A percentile compares a stretch with the other conserved stretches of the same genome.
phyloP scores from a whole-genome alignment of 1,140 invertebrate species.

The Tenebrio molitor region DNA sequence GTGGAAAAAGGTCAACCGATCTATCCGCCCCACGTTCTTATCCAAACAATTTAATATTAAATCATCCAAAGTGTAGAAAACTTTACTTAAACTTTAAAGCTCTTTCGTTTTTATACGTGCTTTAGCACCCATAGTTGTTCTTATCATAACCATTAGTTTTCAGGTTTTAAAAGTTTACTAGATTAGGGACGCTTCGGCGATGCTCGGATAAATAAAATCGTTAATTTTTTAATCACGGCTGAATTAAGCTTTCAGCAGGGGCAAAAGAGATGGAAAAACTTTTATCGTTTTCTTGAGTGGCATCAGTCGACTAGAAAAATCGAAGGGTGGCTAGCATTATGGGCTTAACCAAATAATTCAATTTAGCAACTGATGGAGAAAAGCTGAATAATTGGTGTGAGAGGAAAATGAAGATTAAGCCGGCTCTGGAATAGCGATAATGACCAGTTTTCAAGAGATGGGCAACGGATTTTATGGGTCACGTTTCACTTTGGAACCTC shows the following conservation, averaged over 20 bases:
- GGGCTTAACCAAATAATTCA: constrained; percentile 39
- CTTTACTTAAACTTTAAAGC: not conserved
- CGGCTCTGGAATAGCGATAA: constrained; percentile 14
- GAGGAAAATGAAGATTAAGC: constrained; percentile 39
- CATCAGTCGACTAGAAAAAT: constrained; percentile 36
- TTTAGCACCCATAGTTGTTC: not conserved
- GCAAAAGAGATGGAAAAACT: not conserved
- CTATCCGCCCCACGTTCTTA: not conserved
- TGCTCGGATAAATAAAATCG: constrained; percentile 19
- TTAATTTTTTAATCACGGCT: constrained; percentile 28
- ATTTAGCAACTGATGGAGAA: constrained; percentile 30
- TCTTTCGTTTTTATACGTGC: not conserved
- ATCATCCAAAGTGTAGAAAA: not conserved
- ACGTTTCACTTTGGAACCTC: constrained; percentile 18
- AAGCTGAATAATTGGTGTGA: constrained; percentile 37
- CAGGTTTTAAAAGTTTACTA: not conserved
- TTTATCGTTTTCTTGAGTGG: constrained; percentile 4
- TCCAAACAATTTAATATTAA: not conserved
- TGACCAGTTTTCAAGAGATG: constrained; percentile 35
- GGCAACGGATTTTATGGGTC: constrained; percentile 25
- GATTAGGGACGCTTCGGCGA: not conserved
- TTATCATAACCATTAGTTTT: constrained; percentile 34
- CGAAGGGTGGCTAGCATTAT: constrained; percentile 24
- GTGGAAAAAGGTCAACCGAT: not conserved
- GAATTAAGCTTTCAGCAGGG: constrained; percentile 23